Base-by-base conservation (phyloP, 2,888 invertebrate species). In the Andrena flavipes region DNA sequence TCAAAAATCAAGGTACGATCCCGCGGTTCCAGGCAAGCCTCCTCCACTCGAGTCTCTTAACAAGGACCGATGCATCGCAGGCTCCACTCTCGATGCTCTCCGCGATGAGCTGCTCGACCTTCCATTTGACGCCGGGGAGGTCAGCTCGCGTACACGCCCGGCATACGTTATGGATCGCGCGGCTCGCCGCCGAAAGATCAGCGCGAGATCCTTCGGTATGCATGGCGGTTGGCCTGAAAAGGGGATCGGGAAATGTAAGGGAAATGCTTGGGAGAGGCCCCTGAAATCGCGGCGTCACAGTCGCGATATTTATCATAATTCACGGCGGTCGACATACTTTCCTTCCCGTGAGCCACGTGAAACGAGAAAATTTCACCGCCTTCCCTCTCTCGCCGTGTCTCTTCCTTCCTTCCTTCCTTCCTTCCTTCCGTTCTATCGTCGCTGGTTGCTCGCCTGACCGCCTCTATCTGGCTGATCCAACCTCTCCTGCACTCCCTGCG, bases 291-390 rank as follows among this genome's bases (percentile, higher is more conserved):
- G 84, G 77, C 81, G 82, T 91, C 89, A 87, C 87, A 90, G 87
- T 87, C 84, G 80, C 81, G 87, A 89, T 87, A 89, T 92, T 92
- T 91, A 92, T 92, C 92, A 92, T 92, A 92, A 92, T 92, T 91
- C 91, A 91, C 84, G 84, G 79, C 84, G 90, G 86, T 85, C 87
- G 88, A 88, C 90, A 86, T 88, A 88, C 86, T 90, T 90, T 85
- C 75, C 82, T 83, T 76, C 75, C 56, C 23, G 23, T 29, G 33
- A 49, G 73, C 77, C 70, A 74, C 73, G 65, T 71, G 87, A 60
- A 79, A 88, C 79, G 80, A 79, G 80, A 83, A 16, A 16, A 88
- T 79, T 69, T 85, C 71, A 67, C 73, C 75, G 59, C 77, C 64
- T 35, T 33, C 60, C 13, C 20, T 48, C 65, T 49, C 59, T 20